Evolutionary conservation across 2,888 invertebrate genomes (phyloP).

Genomic region (Rhogogaster chlorosoma): DNA sequence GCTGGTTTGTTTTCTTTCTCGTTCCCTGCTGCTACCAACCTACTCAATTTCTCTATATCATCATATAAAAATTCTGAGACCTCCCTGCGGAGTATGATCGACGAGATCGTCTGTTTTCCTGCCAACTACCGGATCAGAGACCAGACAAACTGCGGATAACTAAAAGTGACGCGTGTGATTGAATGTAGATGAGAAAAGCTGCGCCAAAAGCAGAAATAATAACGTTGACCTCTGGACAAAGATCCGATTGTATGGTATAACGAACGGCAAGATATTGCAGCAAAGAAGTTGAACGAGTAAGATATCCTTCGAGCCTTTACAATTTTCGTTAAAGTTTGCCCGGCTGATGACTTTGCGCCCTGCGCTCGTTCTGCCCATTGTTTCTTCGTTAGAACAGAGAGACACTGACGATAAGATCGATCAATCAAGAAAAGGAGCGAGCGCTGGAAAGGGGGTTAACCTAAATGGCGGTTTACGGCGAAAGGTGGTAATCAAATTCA

Average conservation of each 20-base stretch:
- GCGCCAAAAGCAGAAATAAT: neutral
- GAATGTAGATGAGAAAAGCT: neutral
- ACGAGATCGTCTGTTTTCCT: neutral
- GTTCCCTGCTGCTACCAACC: neutral
- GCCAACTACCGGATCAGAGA: neutral
- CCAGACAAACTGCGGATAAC: neutral
- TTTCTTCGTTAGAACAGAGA: neutral
- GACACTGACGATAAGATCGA: slow-evolving; percentile 15
- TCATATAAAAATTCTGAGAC: slow-evolving; percentile 10
- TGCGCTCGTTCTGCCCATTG: slow-evolving; percentile 10
- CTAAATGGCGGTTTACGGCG: slow-evolving; percentile 16
- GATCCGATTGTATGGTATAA: too few species aligned
- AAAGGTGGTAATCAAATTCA: slow-evolving; percentile 33
- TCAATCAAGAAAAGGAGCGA: neutral
- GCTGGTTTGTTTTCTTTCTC: slow-evolving; percentile 3
- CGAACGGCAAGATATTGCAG: neutral
- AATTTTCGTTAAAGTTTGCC: neutral
- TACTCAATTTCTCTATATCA: slow-evolving; percentile 5
- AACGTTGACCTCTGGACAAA: neutral
- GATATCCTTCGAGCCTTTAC: neutral
- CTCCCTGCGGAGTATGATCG: neutral
- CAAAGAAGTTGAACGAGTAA: neutral
- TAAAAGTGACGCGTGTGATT: slow-evolving; percentile 12
- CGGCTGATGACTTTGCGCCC: neutral
- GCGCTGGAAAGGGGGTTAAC: neutral